Base-by-base conservation (phyloP, 1,140 invertebrate species). In the Yoshiicerus persimilis region DNA sequence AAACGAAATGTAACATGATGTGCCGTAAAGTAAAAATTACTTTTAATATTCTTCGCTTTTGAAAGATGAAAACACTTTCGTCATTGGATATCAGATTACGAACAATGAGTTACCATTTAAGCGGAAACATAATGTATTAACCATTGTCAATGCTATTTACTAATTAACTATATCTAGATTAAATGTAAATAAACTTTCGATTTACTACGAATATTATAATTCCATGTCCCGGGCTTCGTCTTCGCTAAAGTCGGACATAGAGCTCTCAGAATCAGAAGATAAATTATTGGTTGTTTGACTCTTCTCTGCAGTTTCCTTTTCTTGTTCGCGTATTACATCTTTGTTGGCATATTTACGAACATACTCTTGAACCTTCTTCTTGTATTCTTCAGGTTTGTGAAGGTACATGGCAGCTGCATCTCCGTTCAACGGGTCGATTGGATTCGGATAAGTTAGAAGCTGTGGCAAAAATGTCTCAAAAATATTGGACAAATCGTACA, bases 391-490 rank as follows among this genome's bases (percentile, higher is more conserved):
- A 87, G 98, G 99, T 94, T 99, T 99, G 93, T 99, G 98, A 91
- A 99, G 95, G 93, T 98, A 99, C 95, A 99, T 96, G 38, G 98
- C 97, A 86, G 99, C 99, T 87, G 99, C 99, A 93, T 99, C 99
- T 41, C 99, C 98, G 93, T 99, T 99, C 56, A 99, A 93, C 27
- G 99, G 99, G 93, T 99, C 99, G 89, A 99, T 98, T 85, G 99
- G 98, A 94, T 99, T 99, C 20, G 99, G 99, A 94, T 97, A 99
- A 91, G 98, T 99, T 91, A 99, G 94, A 92, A 99, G 94, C 93
- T 99, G 99, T 87, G 99, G 99, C 92, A 99, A 95, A 94, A 99
- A 99, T 91, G 98, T 99, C 93, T 99, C 99, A 94, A 99, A 99
- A 91, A 99, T 99, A 94, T 99, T 99, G 88, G 98, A 98, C 91